phyloP scores from a whole-genome alignment of 2,113 vertebrate genomes.

The Toxostoma redivivum region DNA sequence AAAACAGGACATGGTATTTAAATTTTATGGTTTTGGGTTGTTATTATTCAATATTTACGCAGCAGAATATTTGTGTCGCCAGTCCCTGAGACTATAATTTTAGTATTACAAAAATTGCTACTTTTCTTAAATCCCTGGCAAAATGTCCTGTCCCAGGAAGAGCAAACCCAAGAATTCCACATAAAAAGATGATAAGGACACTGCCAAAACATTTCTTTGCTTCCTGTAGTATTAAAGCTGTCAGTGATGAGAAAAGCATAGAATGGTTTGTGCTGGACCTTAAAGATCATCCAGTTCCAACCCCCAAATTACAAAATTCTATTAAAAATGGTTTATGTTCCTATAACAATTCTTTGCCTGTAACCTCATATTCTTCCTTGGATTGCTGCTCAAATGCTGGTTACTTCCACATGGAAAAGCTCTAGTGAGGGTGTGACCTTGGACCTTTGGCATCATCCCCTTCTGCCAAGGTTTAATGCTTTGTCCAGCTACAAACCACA shows the following conservation, averaged over 20 bases:
- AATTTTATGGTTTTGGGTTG: not conserved
- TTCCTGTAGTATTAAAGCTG: not conserved
- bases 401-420: not conserved
- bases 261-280: not conserved
- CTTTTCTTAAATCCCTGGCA: not conserved
- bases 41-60: not conserved
- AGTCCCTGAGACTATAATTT: not conserved
- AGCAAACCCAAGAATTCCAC: not conserved
- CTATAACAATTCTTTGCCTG: not conserved
- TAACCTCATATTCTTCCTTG: not conserved
- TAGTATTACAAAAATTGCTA: not conserved
- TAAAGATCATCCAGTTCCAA: not conserved
- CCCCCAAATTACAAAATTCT: not conserved
- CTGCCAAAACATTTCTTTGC: not conserved
- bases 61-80: not conserved
- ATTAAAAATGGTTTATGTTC: not conserved
- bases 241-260: not conserved
- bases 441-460: not conserved
- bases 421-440: not conserved
- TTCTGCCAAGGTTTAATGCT: not conserved
- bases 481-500: not conserved
- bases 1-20: not conserved
- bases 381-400: not conserved
- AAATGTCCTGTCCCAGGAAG: not conserved
- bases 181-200: not conserved